Evolutionary conservation across 2,888 invertebrate species (phyloP), one percentile per base, ranked within the genome.

Genomic region (Linyphia triangularis): DNA sequence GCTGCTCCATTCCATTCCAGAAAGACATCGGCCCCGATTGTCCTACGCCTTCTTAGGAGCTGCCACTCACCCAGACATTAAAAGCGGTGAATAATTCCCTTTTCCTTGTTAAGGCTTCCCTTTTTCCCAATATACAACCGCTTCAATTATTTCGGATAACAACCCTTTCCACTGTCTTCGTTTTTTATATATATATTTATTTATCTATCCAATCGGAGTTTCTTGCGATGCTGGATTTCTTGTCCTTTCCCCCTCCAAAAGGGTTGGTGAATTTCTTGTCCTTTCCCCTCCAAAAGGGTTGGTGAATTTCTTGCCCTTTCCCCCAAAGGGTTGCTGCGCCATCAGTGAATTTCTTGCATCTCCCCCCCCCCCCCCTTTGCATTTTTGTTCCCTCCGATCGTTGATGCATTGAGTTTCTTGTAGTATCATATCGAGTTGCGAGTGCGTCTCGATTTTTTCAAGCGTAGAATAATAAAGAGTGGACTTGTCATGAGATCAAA

Each of bases 41-140:
- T 85, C 85, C 72, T 79, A 57, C 43, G 57, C 59, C 86, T 65
- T 88, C 86, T 88, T 88, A 88, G 65, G 65, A 59, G n/a, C 81
- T 88, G 86, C 85, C 79, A 86, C 72, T 86, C 79, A 86, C 72
- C 79, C 85, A 86, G 63, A 86, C 86, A 88, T 88, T 88, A 88
- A 88, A 75, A 81, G 85, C 85, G 79, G 73, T 79, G 85, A 86
- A 72, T 82, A 82, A 82, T 82, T 70, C 82, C n/a, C 72, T 81
- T 81, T 16, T n/a, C 51, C 69, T 72, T 51, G 72, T 82, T 70
- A 72, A 61, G 61, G 75, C 22, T 19, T 24, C 19, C 43, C 65
- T 79, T 67, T 67, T 79, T 43, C 19, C 28, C 33, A 70, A 43
- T 33, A 67, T 30, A 40, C 77, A 40, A 61, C 75, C 85, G 86